Percentiles rank a stretch among this genome's conserved stretches.
Evolutionary conservation across 2,113 vertebrate genomes (phyloP).

Genomic region (Oncorhynchus gorbuscha): DNA sequence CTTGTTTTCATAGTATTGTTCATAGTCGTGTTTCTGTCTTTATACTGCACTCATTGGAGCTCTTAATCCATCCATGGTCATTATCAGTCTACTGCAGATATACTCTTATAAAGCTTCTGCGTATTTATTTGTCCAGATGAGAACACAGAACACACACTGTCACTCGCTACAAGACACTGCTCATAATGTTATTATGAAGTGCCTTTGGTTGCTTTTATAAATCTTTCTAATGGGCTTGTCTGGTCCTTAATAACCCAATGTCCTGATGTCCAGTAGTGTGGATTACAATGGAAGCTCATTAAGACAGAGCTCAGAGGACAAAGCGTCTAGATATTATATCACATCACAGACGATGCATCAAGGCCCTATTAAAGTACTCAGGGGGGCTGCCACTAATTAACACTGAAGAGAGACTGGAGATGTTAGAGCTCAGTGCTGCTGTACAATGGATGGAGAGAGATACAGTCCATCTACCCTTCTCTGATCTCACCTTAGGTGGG

Average conservation of each 20-base stretch:
- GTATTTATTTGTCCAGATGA: neutral
- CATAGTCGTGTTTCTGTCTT: neutral
- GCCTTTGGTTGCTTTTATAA: slow-evolving; percentile 9
- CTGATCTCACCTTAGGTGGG: too few species aligned
- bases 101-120: neutral
- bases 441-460: neutral
- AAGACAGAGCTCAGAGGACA: slow-evolving; percentile 20
- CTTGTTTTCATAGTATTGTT: neutral
- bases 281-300: slow-evolving; percentile 26
- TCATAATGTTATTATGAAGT: neutral
- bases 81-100: neutral
- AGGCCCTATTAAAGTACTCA: slow-evolving; percentile 27
- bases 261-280: neutral
- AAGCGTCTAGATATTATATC: slow-evolving; percentile 28
- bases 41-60: neutral
- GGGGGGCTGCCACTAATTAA: slow-evolving; percentile 9
- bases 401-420: slow-evolving; percentile 11
- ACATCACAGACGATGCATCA: slow-evolving; percentile 33
- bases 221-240: neutral
- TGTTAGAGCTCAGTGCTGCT: neutral
- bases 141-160: neutral
- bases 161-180: neutral
- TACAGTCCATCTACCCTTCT: too few species aligned
- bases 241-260: slow-evolving; percentile 2
- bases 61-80: neutral